These are phyloP conservation scores for Chelon auratus DNA, from an alignment of 2,797 vertebrate species.

Conservation along the genomic window DNA sequence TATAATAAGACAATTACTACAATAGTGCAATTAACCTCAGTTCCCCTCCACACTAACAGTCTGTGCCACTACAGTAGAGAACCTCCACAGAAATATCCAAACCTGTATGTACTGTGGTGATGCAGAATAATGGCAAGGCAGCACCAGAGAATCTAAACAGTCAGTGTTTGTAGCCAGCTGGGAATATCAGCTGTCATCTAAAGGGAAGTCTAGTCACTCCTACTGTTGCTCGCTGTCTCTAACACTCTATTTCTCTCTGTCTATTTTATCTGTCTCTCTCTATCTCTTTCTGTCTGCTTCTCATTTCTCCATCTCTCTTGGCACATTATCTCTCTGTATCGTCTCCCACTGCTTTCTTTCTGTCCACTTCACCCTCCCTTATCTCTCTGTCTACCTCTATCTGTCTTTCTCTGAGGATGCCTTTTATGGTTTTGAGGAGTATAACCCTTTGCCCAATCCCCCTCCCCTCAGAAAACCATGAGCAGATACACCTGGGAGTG, in stretches of 20 bases:
- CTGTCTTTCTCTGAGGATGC: constrained; percentile 69
- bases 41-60: constrained; percentile 47
- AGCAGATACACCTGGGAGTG: constrained; percentile 92
- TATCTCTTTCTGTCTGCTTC: neutral
- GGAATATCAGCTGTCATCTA: constrained; percentile 66
- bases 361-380: constrained; percentile 21
- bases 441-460: constrained; percentile 85
- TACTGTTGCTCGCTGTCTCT: constrained; percentile 59
- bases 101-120: constrained; percentile 26
- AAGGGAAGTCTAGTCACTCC: constrained; percentile 56
- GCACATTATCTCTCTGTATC: constrained; percentile 29
- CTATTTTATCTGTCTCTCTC: constrained; percentile 7
- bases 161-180: constrained; percentile 39
- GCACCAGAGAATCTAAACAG: constrained; percentile 34
- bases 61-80: constrained; percentile 7
- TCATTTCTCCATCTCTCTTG: constrained; percentile 6
- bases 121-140: constrained; percentile 14
- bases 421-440: constrained; percentile 82
- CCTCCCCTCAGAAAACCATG: constrained; percentile 89
- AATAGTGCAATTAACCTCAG: constrained; percentile 28
- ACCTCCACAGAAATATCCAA: constrained; percentile 30
- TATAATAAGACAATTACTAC: constrained; percentile 50
- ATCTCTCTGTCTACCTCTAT: constrained; percentile 21
- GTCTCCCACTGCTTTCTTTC: constrained; percentile 36
- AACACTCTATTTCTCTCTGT: constrained; percentile 46